Base-by-base conservation (phyloP, 1,140 invertebrate genomes). In the Pomphorhynchus laevis region DNA sequence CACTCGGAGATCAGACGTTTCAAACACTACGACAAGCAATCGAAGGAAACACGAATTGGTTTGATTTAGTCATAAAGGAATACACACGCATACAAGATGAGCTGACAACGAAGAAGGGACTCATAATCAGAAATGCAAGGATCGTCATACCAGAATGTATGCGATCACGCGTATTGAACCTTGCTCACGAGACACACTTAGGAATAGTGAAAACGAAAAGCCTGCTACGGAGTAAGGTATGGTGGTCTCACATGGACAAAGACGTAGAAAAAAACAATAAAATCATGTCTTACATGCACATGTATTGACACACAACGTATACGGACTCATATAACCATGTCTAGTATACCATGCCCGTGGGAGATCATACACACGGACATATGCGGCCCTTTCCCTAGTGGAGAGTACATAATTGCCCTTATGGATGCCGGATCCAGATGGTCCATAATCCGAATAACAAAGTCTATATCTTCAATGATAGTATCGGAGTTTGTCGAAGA, bases 131-230 rank as follows among this genome's bases (percentile, higher is more conserved):
- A 32, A 16, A 22, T 8, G 11, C 11, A 21, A 34, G 4, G 22
- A 39, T 34, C 9, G 23, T 39, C n/a, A n/a, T 39, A 5, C 38
- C 24, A 33, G 16, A 5, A 20, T 17, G 22, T 20, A 12, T 39
- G 5, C 24, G 29, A 34, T 9, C 8, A 14, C 4, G 5, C 14
- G 38, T 23, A 8, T 18, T 39, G 22, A 39, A 33, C 20, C 24
- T 39, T 31, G 38, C 38, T 5, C 49, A 48, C 20, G 33, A 32
- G 17, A 32, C 43, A 24, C 46, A 47, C 33, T 34, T 46, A 16
- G 46, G 46, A 1, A 32, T 46, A n/a, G 46, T 47, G 5, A n/a
- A 40, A 33, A 47, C 46, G 1, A 47, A 48, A 25, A 34, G 45
- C 16, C 14, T 43, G 4, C 23, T 45, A 4, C 36, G 43, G 23